Evolutionary conservation across 1,140 invertebrate genomes (phyloP), one percentile per base, ranked within the genome.

Genomic region (Aphaenogaster floridana): DNA sequence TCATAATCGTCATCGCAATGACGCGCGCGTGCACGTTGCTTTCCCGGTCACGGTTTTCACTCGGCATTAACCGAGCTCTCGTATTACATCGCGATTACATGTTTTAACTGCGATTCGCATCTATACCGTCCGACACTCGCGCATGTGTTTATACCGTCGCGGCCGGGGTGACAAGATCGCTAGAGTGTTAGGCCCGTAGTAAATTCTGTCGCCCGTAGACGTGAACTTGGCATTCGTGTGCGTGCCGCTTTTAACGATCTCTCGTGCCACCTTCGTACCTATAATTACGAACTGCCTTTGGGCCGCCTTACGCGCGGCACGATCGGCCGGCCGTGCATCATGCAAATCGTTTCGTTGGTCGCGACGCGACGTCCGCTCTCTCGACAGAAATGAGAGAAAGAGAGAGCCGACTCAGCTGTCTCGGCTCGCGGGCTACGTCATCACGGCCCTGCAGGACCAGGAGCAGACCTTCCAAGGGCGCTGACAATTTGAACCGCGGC

Each of bases 211-310:
- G 8, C 2, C 36, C 21, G 21, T 28, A 28, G 45, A 79, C 45
- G 45, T 68, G 6, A 71, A 59, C 36, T 71, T 45, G 64, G 17
- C 42, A 63, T 50, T 39, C 15, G 36, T 69, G 48, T 57, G 52
- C 79, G 50, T 50, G 42, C 13, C 9, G 79, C 66, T 61, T 71
- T 83, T 61, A 83, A 83, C 39, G 79, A 72, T 71, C 36, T 21
- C 54, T 36, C 54, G 13, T 36, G 28, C 3, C 42, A 74, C 57
- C 42, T 84, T 84, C 17, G 68, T 74, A 61, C 13, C 42, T 50
- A 63, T 21, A 48, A 84, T 84, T 61, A 61, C 28, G 17, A 84
- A 48, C 13, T 15, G 21, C 6, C 54, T 57, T 59, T 17, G 36
- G 66, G 9, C 21, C 52, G 9, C 13, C 21, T 81, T 72, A 28